A percentile compares a stretch with the other conserved stretches of the same genome.
phyloP scores from a whole-genome alignment of 1,140 invertebrate species.

The Nylanderia fulva region DNA sequence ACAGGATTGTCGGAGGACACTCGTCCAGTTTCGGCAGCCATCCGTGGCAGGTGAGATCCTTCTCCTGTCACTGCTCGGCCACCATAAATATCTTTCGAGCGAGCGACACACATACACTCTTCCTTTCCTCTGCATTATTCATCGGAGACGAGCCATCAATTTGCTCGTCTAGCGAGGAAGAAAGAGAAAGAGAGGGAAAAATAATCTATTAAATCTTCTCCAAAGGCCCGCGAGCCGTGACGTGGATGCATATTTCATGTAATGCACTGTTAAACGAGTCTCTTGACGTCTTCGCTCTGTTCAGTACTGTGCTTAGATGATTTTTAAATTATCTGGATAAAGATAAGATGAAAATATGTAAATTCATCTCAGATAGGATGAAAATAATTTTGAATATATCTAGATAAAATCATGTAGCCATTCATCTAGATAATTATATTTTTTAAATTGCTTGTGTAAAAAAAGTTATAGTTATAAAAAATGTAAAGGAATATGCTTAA shows the following conservation, averaged over 20 bases:
- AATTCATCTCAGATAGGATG: too few relatives aligned
- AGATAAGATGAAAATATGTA: too few relatives aligned
- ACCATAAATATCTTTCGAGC: conserved; percentile 37
- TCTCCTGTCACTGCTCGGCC: neutral
- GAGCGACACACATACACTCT: conserved; percentile 43
- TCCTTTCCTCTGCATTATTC: conserved; percentile 64
- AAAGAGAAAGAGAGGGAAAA: neutral
- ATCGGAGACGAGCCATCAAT: conserved; percentile 45
- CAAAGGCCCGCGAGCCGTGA: conserved; percentile 16
- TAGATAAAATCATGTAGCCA: too few relatives aligned
- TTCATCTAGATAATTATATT: too few relatives aligned
- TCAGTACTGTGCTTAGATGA: too few relatives aligned
- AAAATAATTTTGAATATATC: too few relatives aligned
- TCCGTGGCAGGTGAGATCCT: conserved; percentile 93
- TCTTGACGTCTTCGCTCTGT: too few relatives aligned
- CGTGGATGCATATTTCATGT: conserved; percentile 45
- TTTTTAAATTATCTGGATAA: too few relatives aligned
- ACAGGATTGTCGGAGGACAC: conserved; percentile 97
- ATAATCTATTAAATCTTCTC: conserved; percentile 57
- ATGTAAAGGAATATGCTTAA: too few relatives aligned
- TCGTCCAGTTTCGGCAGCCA: conserved; percentile 95
- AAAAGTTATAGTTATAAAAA: too few relatives aligned
- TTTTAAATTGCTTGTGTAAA: too few relatives aligned
- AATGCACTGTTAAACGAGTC: neutral
- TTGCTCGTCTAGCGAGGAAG: conserved; percentile 24